These are phyloP conservation scores for Papilio helenus DNA, from an alignment of 1,140 invertebrate species.

Conservation along the genomic window DNA sequence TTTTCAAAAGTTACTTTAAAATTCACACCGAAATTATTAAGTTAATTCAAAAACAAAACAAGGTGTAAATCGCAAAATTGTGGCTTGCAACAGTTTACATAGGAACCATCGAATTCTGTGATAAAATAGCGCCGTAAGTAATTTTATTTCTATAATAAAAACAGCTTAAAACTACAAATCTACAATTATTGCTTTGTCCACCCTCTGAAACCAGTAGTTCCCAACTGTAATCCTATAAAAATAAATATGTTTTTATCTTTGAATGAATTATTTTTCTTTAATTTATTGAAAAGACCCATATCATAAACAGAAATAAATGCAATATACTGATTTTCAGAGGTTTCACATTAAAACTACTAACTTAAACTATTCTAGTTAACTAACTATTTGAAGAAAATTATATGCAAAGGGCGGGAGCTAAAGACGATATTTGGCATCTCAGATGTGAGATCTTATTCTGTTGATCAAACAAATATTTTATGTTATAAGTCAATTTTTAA, in stretches of 20 bases:
- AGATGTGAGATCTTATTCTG: neutral
- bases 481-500: neutral
- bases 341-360: neutral
- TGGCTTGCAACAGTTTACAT: too few relatives aligned
- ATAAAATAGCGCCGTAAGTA: neutral
- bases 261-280: neutral
- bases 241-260: neutral
- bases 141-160: neutral
- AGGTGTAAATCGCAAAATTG: too few relatives aligned
- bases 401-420: neutral
- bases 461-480: neutral
- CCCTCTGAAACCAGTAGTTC: neutral
- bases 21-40: too few relatives aligned
- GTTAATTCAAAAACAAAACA: too few relatives aligned
- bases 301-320: neutral
- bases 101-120: too few relatives aligned
- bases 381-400: neutral
- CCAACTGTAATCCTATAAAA: neutral
- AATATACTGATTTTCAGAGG: neutral
- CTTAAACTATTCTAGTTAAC: neutral
- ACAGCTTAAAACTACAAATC: neutral
- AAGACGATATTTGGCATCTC: neutral
- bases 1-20: too few relatives aligned
- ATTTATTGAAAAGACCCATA: neutral
- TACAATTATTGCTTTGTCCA: conserved; percentile 16